Conservation (phyloP, 2,113 vertebrate genomes). For the Ictidomys tridecemlineatus region DNA sequence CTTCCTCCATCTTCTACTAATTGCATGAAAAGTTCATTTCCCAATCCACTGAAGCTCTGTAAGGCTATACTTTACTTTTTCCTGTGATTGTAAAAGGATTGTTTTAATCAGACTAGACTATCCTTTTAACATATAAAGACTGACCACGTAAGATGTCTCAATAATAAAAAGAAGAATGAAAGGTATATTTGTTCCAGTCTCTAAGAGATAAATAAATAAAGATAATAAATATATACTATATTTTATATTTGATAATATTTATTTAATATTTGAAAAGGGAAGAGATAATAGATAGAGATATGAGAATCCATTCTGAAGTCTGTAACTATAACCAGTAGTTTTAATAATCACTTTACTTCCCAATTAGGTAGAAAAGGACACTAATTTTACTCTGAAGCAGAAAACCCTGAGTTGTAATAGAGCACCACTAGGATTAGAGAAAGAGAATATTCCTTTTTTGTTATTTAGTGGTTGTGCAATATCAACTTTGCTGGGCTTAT, state of each 20-base stretch:
- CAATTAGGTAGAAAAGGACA: not conserved
- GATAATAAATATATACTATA: not conserved
- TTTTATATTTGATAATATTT: not conserved
- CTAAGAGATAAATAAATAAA: not conserved
- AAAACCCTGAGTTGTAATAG: not conserved
- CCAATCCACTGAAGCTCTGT: not conserved
- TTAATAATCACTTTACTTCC: not conserved
- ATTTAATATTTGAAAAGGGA: not conserved
- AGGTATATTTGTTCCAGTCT: not conserved
- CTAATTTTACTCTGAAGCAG: not conserved
- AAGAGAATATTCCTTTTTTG: not conserved
- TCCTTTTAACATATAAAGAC: not conserved
- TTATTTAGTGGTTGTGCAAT: not conserved
- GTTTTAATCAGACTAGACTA: not conserved
- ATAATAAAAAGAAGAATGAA: not conserved
- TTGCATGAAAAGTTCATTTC: not conserved
- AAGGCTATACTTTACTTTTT: not conserved
- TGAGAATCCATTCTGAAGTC: not conserved
- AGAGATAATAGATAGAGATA: not conserved
- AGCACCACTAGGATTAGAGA: not conserved
- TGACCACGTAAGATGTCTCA: not conserved
- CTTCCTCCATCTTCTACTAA: not conserved
- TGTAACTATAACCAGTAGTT: not conserved
- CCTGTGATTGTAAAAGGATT: slow-evolving; percentile 6
- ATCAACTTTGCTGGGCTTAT: not conserved